A percentile compares a stretch with the other conserved stretches of the same genome.
Conservation (phyloP, 2,888 invertebrate species). For the Clistopyga incitator region DNA sequence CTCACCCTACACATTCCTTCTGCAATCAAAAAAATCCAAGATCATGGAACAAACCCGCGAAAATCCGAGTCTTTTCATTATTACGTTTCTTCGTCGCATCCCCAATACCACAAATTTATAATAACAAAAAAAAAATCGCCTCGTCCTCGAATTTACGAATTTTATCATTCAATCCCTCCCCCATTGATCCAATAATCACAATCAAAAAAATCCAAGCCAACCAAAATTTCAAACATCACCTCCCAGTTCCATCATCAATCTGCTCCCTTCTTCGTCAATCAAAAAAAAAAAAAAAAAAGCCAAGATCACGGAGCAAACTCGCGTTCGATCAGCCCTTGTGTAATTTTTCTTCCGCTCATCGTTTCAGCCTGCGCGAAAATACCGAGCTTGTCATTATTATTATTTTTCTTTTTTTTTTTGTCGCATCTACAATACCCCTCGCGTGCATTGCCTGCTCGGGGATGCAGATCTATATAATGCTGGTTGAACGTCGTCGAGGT, state of each 20-base stretch:
- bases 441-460: constrained; percentile 39
- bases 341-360: constrained; percentile 24
- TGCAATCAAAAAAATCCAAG: too few relatives aligned
- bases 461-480: constrained; percentile 47
- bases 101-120: too few relatives aligned
- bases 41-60: neutral
- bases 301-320: constrained; percentile 8
- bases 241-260: constrained; percentile 8
- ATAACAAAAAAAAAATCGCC: too few relatives aligned
- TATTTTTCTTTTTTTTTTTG: constrained; percentile 36
- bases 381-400: constrained; percentile 14
- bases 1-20: too few relatives aligned
- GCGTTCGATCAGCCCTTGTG: constrained; percentile 31
- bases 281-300: neutral
- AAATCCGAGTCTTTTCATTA: too few relatives aligned
- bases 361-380: constrained; percentile 28
- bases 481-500: constrained; percentile 48
- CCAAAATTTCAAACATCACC: neutral
- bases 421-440: constrained; percentile 47
- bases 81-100: too few relatives aligned
- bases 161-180: too few relatives aligned
- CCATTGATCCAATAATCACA: too few relatives aligned
- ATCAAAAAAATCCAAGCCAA: neutral
- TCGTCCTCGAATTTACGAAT: too few relatives aligned
- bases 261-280: neutral